A percentile compares a stretch with the other conserved stretches of the same genome.
Conservation (phyloP, 2,113 vertebrate species). For the Limanda limanda region DNA sequence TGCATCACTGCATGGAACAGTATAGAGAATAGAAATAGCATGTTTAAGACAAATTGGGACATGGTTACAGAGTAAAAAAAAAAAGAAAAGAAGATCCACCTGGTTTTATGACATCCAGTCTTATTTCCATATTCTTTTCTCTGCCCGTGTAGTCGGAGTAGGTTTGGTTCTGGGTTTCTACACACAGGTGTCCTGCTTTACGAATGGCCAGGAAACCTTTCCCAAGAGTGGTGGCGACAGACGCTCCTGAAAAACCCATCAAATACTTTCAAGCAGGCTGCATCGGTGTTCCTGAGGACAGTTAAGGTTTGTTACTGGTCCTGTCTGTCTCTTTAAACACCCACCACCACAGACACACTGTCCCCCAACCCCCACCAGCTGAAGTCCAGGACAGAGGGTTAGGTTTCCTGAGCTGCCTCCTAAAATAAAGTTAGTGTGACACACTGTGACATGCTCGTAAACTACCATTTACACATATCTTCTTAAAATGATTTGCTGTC, state of each 20-base stretch:
- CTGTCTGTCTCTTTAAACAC: neutral
- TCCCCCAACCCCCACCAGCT: neutral
- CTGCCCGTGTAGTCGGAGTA: conserved; percentile 85
- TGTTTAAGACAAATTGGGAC: neutral
- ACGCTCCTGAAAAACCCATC: conserved; percentile 72
- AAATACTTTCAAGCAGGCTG: neutral
- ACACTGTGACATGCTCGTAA: neutral
- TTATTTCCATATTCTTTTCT: conserved; percentile 87
- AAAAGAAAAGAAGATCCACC: conserved; percentile 70
- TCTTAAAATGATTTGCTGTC: neutral
- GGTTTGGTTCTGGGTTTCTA: conserved; percentile 75
- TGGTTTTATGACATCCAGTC: conserved; percentile 82
- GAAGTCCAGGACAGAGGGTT: conserved; percentile 12
- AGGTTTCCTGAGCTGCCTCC: conserved; percentile 50
- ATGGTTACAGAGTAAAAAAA: neutral
- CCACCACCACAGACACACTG: neutral
- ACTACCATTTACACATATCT: neutral
- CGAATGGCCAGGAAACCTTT: conserved; percentile 90
- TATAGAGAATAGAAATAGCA: too few species aligned
- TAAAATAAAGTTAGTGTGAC: conserved; percentile 44
- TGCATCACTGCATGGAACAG: neutral
- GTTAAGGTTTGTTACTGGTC: neutral
- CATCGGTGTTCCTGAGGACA: neutral
- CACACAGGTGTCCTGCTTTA: conserved; percentile 88
- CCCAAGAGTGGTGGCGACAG: conserved; percentile 74